These are phyloP conservation scores for Sebastiscus albofasciatus DNA, from an alignment of 2,797 vertebrate species.

Conservation along the genomic window DNA sequence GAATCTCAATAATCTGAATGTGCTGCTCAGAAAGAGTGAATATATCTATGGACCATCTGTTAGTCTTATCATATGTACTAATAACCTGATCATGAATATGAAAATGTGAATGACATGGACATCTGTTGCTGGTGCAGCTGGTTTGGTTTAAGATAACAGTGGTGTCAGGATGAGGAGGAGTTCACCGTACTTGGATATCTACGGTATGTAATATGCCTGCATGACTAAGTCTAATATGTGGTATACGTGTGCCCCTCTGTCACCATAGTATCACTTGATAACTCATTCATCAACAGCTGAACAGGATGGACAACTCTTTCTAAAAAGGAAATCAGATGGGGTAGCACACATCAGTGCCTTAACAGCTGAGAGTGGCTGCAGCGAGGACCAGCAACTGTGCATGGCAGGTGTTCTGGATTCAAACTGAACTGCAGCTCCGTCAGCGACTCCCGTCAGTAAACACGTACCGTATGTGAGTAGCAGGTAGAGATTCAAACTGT, in stretches of 20 bases:
- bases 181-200: background rate
- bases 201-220: no score
- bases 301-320: background rate
- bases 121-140: background rate
- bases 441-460: background rate
- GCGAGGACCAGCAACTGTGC: background rate
- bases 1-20: background rate
- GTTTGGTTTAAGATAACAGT: background rate
- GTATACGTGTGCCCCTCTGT: background rate
- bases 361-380: background rate
- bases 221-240: background rate
- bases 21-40: background rate
- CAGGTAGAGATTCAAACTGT: constrained; percentile 94
- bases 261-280: background rate
- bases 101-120: background rate
- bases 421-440: background rate
- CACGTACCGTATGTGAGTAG: constrained; percentile 92
- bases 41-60: background rate
- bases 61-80: background rate
- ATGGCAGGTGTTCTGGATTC: background rate
- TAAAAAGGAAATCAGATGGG: background rate
- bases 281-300: background rate
- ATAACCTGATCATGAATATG: background rate
- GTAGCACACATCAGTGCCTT: background rate
- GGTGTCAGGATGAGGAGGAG: background rate